phyloP scores from a whole-genome alignment of 2,797 vertebrate genomes.

The Chiloscyllium punctatum region DNA sequence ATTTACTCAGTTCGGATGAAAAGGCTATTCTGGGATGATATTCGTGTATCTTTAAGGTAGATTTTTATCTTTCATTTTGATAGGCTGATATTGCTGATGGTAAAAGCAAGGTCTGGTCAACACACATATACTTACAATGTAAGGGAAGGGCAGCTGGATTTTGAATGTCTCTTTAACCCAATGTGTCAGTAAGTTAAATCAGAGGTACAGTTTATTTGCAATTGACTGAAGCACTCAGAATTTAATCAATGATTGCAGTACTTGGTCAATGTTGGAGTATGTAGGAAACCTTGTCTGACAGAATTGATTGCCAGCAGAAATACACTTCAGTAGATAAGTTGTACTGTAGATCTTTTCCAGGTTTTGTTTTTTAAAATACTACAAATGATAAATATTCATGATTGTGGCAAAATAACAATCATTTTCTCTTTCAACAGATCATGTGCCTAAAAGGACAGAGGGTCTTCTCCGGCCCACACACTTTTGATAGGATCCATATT shows the following conservation, averaged over 20 bases:
- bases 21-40: neutral
- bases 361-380: neutral
- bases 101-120: neutral
- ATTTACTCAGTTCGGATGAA: neutral
- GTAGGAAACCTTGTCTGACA: neutral
- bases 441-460: slow-evolving; percentile 82
- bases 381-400: neutral
- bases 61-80: neutral
- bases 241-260: neutral
- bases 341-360: neutral
- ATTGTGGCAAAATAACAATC: neutral
- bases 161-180: neutral
- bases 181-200: neutral
- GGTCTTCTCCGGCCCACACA: slow-evolving; percentile 62
- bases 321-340: neutral
- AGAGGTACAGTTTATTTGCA: neutral
- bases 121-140: neutral
- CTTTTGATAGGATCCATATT: slow-evolving; percentile 94
- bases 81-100: neutral
- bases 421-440: slow-evolving; percentile 65
- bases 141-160: neutral
- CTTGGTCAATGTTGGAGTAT: neutral
- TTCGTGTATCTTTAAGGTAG: neutral
- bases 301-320: neutral
- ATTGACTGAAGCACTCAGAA: neutral